phyloP scores from a whole-genome alignment of 2,797 vertebrate species.

The Myiotriccus ornatus region DNA sequence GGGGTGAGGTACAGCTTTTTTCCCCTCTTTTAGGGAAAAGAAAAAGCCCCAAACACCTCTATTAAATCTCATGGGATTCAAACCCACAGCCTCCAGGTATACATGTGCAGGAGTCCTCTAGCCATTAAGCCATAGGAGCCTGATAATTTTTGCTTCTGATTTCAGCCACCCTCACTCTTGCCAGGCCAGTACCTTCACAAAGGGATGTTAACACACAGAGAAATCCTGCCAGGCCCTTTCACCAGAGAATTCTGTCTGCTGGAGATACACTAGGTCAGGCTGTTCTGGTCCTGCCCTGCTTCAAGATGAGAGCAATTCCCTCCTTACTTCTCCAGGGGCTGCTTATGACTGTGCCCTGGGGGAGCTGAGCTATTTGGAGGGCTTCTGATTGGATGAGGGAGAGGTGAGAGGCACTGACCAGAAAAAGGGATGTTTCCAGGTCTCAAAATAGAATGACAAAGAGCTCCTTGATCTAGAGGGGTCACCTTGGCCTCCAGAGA shows the following conservation, averaged over 20 bases:
- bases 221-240: neutral
- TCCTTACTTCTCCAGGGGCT: neutral
- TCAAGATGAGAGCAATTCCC: neutral
- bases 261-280: neutral
- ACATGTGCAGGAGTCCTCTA: neutral
- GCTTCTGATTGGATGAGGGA: neutral
- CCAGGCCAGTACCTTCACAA: neutral
- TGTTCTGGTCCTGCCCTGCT: neutral
- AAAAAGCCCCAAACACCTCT: fast-evolving
- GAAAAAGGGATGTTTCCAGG: neutral
- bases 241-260: neutral
- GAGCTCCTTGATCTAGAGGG: neutral
- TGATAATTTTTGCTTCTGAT: neutral
- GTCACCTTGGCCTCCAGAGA: neutral
- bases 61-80: neutral
- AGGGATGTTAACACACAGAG: neutral
- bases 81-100: neutral
- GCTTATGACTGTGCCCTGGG: fast-evolving
- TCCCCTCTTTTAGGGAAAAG: neutral
- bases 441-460: neutral
- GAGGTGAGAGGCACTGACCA: neutral
- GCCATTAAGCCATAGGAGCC: neutral
- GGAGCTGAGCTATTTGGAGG: neutral
- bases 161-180: neutral
- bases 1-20: neutral